These are phyloP conservation scores for Himalopsyche kuldschensis DNA, from an alignment of 2,888 invertebrate species.

Conservation along the genomic window DNA sequence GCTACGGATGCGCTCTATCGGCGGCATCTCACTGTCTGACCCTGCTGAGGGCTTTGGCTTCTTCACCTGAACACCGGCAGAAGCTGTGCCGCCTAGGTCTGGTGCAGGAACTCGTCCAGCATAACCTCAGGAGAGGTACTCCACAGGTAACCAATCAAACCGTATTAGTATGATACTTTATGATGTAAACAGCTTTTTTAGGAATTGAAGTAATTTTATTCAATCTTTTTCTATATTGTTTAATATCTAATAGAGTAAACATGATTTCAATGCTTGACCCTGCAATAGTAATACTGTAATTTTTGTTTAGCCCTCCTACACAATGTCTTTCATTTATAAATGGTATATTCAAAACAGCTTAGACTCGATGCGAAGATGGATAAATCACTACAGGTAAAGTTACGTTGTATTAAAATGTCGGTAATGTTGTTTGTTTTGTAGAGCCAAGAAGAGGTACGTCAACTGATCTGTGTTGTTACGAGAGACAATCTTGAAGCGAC, in stretches of 20 bases:
- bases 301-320: not conserved
- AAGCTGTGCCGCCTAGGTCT: conserved; percentile 82
- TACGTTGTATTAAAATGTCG: too few relatives aligned
- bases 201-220: too few relatives aligned
- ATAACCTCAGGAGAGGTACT: conserved; percentile 86
- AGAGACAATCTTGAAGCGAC: conserved; percentile 83
- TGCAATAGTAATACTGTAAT: too few relatives aligned
- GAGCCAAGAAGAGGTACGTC: conserved; percentile 87
- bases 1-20: conserved; percentile 87
- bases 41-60: conserved; percentile 84
- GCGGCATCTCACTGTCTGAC: conserved; percentile 94
- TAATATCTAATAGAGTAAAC: not conserved
- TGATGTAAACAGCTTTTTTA: not conserved
- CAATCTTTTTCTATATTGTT: too few relatives aligned
- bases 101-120: conserved; percentile 85
- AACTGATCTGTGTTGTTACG: conserved; percentile 84
- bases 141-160: conserved; percentile 57
- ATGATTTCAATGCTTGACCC: not conserved
- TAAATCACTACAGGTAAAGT: too few relatives aligned
- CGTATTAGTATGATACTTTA: too few relatives aligned
- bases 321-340: not conserved
- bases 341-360: not conserved
- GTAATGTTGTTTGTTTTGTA: conserved; percentile 43
- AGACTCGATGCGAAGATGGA: not conserved
- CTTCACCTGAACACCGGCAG: conserved; percentile 72